These are phyloP conservation scores for Onychostoma macrolepis DNA, from an alignment of 2,113 vertebrate species.

Conservation along the genomic window DNA sequence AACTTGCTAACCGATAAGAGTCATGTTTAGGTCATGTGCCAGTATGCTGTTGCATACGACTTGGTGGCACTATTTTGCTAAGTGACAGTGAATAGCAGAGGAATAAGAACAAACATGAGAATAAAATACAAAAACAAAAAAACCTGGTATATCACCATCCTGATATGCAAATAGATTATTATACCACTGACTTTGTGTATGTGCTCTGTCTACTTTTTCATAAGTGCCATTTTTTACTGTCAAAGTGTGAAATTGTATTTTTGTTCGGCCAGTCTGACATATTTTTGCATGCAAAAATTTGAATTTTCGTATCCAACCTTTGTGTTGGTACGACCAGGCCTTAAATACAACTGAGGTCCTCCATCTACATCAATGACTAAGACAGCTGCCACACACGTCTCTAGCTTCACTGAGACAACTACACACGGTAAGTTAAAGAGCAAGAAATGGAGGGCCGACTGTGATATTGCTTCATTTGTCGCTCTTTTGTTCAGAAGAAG, in stretches of 20 bases:
- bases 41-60: no score
- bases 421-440: neutral
- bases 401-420: neutral
- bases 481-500: slow-evolving; percentile 61
- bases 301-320: rapidly evolving
- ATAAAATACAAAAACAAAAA: no score
- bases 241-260: neutral
- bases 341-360: neutral
- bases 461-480: slow-evolving; percentile 59
- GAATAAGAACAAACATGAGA: neutral
- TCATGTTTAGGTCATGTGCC: no score
- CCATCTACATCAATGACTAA: neutral
- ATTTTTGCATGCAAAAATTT: neutral
- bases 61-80: neutral
- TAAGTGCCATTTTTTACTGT: neutral
- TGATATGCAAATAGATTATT: neutral
- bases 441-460: slow-evolving; percentile 24
- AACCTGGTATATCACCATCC: neutral
- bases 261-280: neutral
- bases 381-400: neutral
- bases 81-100: neutral
- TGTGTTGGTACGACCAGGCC: neutral
- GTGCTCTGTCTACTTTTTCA: neutral
- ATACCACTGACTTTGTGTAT: neutral
- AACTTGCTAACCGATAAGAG: no score